Base-by-base conservation (phyloP, 2,797 vertebrate species). In the Schizothorax lantsangensis region DNA sequence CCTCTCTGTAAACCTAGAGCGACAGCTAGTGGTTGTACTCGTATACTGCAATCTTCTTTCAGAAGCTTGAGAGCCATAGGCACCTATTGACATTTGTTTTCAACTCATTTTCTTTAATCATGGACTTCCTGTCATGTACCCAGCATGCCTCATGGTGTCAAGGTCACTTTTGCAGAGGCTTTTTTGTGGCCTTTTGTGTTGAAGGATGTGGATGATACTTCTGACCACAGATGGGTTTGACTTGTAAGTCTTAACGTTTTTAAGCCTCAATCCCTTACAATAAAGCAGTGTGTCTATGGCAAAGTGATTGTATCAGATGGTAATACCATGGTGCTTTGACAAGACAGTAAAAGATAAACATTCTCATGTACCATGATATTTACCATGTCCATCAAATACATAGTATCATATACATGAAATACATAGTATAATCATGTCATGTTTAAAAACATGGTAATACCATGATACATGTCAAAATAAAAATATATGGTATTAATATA, bases 21-120 rank as follows among this genome's bases (percentile, higher is more conserved):
- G 54, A 59, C 83, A 84, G 80, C 87, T 87, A 73, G 87, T 81
- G 89, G 26, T 52, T 19, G 23, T 30, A 57, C 8, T 64, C 1
- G 0, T n/a, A 85, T n/a, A 84, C 64, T 85, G 80, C 87, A 90
- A 40, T 81, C 45, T 69, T 1, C 4, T 6, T 79, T 68, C 26
- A 30, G n/a, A 62, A 21, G n/a, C 26, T 17, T 7, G 38, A 2
- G 3, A 45, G 38, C 38, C 57, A 79, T 54, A 43, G 23, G 59
- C 40, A 45, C 0, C 0, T n/a, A 59, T 33, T 83, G 38, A 59
- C 69, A 62, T 45, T 43, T 73, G 49, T 6, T 23, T 83, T 21
- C 38, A 33, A 26, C 49, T 59, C 33, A 14, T 54, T 72, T 49
- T 33, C 36, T 57, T 54, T 73, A 83, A 57, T 74, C 38, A 33